These are phyloP conservation scores for Laticauda colubrina DNA, from an alignment of 2,113 vertebrate species.

Conservation along the genomic window DNA sequence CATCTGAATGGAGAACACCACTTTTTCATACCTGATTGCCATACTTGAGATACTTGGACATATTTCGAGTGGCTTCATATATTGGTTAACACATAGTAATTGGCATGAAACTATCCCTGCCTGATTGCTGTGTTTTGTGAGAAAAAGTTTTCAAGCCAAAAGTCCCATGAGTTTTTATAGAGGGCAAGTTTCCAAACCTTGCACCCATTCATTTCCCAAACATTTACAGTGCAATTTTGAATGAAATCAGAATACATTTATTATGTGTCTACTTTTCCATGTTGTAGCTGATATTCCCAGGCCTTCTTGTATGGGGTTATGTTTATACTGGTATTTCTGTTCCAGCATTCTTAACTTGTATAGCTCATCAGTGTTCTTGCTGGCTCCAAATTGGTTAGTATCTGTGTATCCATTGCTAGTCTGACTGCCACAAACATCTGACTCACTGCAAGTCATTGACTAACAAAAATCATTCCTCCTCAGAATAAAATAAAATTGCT, in stretches of 20 bases:
- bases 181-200: not conserved
- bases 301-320: not conserved
- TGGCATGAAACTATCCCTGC: not conserved
- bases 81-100: not conserved
- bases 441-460: not conserved
- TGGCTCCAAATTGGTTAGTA: not conserved
- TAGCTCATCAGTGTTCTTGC: not conserved
- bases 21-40: not conserved
- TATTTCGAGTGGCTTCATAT: not conserved
- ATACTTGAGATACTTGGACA: not conserved
- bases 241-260: not conserved
- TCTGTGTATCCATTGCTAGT: not conserved
- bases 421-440: not conserved
- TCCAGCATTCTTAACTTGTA: not conserved
- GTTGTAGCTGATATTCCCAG: not conserved
- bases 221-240: not conserved
- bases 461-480: not conserved
- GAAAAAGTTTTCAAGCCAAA: not conserved
- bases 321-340: not conserved
- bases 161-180: not conserved
- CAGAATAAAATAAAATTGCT: not conserved
- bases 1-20: conserved; percentile 25
- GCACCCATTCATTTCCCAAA: not conserved
- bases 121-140: not conserved
- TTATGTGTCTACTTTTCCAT: not conserved